phyloP scores from a whole-genome alignment of 2,797 vertebrate species.

The Neoniphon sammara region DNA sequence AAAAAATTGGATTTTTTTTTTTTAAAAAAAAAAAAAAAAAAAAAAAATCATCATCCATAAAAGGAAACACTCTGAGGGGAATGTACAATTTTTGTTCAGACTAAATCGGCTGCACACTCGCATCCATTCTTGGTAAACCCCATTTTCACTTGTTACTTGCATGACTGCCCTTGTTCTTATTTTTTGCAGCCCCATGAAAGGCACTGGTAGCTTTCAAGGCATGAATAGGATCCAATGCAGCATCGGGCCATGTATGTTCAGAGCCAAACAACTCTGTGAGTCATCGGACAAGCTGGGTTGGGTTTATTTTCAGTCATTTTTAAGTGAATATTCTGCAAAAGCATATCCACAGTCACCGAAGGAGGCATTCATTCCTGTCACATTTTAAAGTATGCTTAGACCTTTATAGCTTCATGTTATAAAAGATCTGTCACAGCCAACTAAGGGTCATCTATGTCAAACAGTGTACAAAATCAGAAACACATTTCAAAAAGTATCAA shows the following conservation, averaged over 20 bases:
- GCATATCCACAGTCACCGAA: not conserved
- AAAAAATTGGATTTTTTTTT: no score
- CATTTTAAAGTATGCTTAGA: no score
- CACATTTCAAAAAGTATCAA: no score
- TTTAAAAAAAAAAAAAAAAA: no score
- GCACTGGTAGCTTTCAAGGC: not conserved
- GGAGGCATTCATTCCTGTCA: no score
- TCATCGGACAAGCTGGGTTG: no score
- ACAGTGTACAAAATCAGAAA: no score
- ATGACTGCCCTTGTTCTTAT: slow-evolving; percentile 13
- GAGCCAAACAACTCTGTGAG: not conserved
- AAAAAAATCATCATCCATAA: slow-evolving; percentile 37
- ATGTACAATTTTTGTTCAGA: slow-evolving; percentile 8
- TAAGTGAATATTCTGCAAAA: not conserved
- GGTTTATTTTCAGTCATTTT: not conserved
- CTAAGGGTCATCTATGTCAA: no score
- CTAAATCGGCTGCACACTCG: slow-evolving; percentile 19
- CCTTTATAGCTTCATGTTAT: no score
- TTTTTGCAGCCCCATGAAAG: slow-evolving; percentile 1
- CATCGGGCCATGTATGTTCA: not conserved
- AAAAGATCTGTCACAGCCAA: no score
- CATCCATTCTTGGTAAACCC: slow-evolving; percentile 28
- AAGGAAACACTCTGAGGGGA: slow-evolving; percentile 35
- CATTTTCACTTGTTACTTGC: slow-evolving; percentile 24
- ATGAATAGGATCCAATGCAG: not conserved